These are phyloP conservation scores for Amaurobius ferox DNA, from an alignment of 2,888 invertebrate genomes.

Conservation along the genomic window DNA sequence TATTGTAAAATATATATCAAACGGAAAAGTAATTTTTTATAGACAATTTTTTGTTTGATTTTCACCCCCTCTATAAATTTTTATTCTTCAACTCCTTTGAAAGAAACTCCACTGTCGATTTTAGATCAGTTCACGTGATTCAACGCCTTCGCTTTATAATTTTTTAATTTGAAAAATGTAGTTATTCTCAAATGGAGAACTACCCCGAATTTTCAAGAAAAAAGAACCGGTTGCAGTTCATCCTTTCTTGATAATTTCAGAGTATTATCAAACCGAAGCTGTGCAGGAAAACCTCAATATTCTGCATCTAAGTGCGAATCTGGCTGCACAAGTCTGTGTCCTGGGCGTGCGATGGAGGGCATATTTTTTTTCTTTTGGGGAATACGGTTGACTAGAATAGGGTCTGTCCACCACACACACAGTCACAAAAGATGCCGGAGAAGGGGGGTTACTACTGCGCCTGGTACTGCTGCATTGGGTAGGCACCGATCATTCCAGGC, in stretches of 20 bases:
- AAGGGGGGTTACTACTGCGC: constrained; percentile 73
- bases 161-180: no score
- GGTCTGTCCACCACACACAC: constrained; percentile 44
- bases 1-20: neutral
- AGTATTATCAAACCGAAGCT: constrained; percentile 1
- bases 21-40: neutral
- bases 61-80: neutral
- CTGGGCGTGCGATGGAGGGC: constrained; percentile 63
- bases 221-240: constrained; percentile 18
- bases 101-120: neutral
- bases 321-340: constrained; percentile 17
- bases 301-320: constrained; percentile 1
- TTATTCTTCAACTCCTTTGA: neutral
- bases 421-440: constrained; percentile 21
- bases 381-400: constrained; percentile 67
- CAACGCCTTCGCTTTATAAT: neutral
- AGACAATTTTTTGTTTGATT: neutral
- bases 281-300: constrained; percentile 1
- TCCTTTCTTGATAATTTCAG: constrained; percentile 25
- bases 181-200: constrained; percentile 9
- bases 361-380: constrained; percentile 53
- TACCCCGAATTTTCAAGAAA: neutral
- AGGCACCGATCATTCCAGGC: constrained; percentile 80
- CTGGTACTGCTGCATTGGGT: constrained; percentile 75
- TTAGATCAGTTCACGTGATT: neutral